Base-by-base conservation (phyloP, 2,113 vertebrate species). In the Eolophus roseicapilla region DNA sequence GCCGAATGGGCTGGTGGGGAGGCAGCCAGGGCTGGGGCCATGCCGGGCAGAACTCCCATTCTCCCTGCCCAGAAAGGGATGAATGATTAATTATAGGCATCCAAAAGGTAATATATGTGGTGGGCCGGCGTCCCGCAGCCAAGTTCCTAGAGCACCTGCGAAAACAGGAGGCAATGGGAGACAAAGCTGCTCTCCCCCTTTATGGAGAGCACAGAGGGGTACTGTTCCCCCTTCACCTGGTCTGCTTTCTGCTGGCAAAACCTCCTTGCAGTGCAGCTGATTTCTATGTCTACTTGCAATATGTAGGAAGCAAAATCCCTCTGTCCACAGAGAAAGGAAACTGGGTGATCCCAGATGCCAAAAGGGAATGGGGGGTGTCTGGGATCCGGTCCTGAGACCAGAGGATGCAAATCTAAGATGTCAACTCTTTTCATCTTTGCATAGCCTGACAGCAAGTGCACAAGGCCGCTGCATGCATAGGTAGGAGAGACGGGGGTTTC, bases 1-100 rank as follows among this genome's bases (percentile, higher is more conserved):
- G 98, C 98, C 97, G 97, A 98, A 98, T 98, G 98, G 98, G 97
- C 98, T 98, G 97, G 94, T 96, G 98, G 95, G 95, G 96, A 97
- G 97, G 96, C 89, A 94, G 96, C 95, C 91, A 95, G 91, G 97
- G 91, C 97, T 39, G 17, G 93, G 97, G 95, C 97, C 24, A 47
- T 39, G 25, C 93, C 73, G 97, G 97, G 98, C 97, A 95, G 57
- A 95, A 88, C 96, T 98, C 95, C 94, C 96, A 97, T 97, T 98
- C 97, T 97, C 96, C 92, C 86, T 94, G 95, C 92, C 97, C 97
- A 97, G 98, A 98, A 97, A 93, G 95, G 97, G 96, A 96, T 97
- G 98, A 97, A 98, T 98, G 98, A 98, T 98, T 97, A 97, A 98
- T 98, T 97, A 96, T 95, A 96, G 95, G 97, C 97, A 94, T 93